A percentile compares a stretch with the other conserved stretches of the same genome.
Evolutionary conservation across 2,797 vertebrate genomes (phyloP).

Genomic region (Pipistrellus pygmaeus): DNA sequence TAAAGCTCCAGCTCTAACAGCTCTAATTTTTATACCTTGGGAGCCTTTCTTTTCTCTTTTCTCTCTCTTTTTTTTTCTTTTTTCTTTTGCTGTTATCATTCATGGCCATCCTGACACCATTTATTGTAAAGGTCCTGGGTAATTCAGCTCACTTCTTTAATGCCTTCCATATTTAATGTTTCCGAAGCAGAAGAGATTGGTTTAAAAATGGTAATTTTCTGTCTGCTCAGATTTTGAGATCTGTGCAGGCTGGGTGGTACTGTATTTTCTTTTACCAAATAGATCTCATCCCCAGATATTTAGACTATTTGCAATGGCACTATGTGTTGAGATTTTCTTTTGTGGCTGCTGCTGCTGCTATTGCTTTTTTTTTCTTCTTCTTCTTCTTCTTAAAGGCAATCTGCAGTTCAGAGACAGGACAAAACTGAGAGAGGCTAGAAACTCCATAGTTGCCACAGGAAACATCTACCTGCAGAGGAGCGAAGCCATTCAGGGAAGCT

Average conservation of each 20-base stretch:
- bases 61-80: not conserved
- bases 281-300: conserved; percentile 17
- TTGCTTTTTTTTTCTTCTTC: not conserved
- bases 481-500: not conserved
- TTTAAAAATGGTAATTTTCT: conserved; percentile 85
- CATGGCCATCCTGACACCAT: conserved; percentile 68
- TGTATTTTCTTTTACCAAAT: conserved; percentile 63
- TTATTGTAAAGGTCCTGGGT: conserved; percentile 79
- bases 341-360: not conserved
- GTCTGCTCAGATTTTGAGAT: conserved; percentile 65
- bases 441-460: not conserved
- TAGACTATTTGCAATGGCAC: conserved; percentile 13
- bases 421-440: not conserved
- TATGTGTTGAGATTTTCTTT: not conserved
- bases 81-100: conserved; percentile 75
- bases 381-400: not conserved
- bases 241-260: conserved; percentile 56
- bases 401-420: not conserved
- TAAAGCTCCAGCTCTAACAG: conserved; percentile 66
- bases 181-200: conserved; percentile 74
- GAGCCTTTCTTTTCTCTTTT: not conserved
- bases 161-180: conserved; percentile 84
- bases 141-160: conserved; percentile 81
- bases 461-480: not conserved
- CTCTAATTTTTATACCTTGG: conserved; percentile 72